Evolutionary conservation across 2,797 vertebrate species (phyloP).

Genomic region (Leptodactylus fallax): DNA sequence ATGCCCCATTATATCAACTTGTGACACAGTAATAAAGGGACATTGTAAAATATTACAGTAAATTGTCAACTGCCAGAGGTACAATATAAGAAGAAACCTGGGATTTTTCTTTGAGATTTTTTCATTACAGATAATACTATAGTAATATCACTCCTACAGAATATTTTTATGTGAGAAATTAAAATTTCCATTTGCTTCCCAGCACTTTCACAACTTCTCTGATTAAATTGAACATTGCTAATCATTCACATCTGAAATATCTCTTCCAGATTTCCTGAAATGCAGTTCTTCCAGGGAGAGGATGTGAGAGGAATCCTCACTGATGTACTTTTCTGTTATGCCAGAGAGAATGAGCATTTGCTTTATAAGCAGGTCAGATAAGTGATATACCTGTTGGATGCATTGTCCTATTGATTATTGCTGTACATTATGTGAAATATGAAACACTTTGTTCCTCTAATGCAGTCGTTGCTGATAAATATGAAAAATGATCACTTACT

Average conservation of each 20-base stretch:
- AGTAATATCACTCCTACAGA: conserved; percentile 5
- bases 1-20: background rate
- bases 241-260: conserved; percentile 1
- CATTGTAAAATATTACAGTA: background rate
- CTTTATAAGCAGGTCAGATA: conserved; percentile 97
- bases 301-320: conserved; percentile 96
- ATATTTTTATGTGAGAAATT: conserved; percentile 3
- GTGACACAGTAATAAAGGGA: background rate
- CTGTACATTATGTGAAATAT: conserved; percentile 6
- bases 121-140: conserved; percentile 4
- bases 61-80: background rate
- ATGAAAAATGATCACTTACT: background rate
- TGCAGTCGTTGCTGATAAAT: background rate
- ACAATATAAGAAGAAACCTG: background rate
- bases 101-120: background rate
- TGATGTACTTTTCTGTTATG: conserved; percentile 98
- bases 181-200: background rate
- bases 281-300: conserved; percentile 96
- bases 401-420: conserved; percentile 67
- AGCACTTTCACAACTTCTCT: background rate
- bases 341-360: conserved; percentile 97
- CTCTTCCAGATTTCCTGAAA: conserved; percentile 91
- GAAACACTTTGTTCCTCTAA: conserved; percentile 22
- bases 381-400: conserved; percentile 74
- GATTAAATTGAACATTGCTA: conserved; percentile 2